phyloP scores from a whole-genome alignment of 1,140 invertebrate genomes.

The Megathymus violae region DNA sequence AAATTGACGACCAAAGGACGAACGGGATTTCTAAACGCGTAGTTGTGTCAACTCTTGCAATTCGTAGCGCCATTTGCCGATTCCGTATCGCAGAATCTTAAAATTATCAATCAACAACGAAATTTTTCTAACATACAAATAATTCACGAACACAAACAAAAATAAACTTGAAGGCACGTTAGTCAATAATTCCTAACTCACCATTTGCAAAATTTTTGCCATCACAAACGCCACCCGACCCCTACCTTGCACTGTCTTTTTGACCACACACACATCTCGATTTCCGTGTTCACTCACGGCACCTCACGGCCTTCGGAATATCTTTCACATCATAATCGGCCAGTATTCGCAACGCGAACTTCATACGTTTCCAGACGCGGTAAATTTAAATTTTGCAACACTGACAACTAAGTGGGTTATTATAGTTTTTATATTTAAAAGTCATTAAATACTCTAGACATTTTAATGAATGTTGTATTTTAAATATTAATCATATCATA shows the following conservation, averaged over 20 bases:
- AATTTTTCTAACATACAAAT: slow-evolving; percentile 72
- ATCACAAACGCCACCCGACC: slow-evolving; percentile 84
- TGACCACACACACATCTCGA: slow-evolving; percentile 84
- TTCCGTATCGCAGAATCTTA: slow-evolving; percentile 79
- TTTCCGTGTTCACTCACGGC: slow-evolving; percentile 84
- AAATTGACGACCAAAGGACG: slow-evolving; percentile 71
- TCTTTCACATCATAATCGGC: slow-evolving; percentile 84
- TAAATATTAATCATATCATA: neutral
- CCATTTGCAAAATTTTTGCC: slow-evolving; percentile 84
- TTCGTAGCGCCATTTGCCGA: slow-evolving; percentile 84
- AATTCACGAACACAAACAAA: slow-evolving; percentile 73
- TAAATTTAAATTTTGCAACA: slow-evolving; percentile 78
- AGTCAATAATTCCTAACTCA: slow-evolving; percentile 83
- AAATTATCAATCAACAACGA: slow-evolving; percentile 79
- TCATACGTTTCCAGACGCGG: slow-evolving; percentile 76
- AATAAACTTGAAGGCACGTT: slow-evolving; percentile 66
- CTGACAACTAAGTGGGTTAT: neutral
- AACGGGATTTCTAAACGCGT: slow-evolving; percentile 82
- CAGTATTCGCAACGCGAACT: slow-evolving; percentile 83
- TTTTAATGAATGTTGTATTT: too few relatives aligned
- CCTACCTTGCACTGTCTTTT: slow-evolving; percentile 85
- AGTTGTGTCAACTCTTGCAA: slow-evolving; percentile 83
- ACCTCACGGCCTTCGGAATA: slow-evolving; percentile 84
- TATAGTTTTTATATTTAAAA: neutral
- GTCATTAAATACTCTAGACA: too few relatives aligned